Conservation (phyloP, 1,140 invertebrate genomes). For the Lasioglossum albipes region DNA sequence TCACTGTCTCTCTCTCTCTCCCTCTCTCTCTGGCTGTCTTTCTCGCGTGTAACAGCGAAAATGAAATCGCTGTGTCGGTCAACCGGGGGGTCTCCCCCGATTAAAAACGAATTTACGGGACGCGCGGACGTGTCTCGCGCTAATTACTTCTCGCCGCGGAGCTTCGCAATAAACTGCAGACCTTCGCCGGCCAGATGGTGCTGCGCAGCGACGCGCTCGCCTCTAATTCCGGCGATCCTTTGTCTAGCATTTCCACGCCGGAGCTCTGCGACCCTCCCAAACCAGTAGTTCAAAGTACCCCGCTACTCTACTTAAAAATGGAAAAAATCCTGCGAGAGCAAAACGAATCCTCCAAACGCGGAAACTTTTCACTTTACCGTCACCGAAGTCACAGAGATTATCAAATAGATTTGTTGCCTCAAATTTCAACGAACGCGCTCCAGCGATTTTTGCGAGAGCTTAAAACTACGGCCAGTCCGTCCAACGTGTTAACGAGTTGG, state of each 20-base stretch:
- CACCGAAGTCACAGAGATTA: too few relatives aligned
- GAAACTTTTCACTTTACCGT: too few relatives aligned
- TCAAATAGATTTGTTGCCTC: too few relatives aligned
- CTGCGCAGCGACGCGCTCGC: not conserved
- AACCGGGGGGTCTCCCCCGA: not conserved
- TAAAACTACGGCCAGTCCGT: too few relatives aligned
- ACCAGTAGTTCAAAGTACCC: not conserved
- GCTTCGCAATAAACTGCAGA: not conserved
- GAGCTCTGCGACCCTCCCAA: not conserved
- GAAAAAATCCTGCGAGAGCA: not conserved
- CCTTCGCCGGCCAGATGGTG: not conserved
- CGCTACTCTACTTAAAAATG: not conserved
- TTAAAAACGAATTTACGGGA: not conserved
- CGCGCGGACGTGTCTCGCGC: not conserved
- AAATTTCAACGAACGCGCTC: too few relatives aligned
- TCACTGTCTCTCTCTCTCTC: too few relatives aligned
- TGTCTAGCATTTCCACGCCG: not conserved
- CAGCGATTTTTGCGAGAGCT: too few relatives aligned
- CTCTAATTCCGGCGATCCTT: not conserved
- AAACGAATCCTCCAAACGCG: too few relatives aligned
- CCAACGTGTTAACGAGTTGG: too few relatives aligned
- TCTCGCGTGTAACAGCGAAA: not conserved
- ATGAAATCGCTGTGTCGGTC: slow-evolving; percentile 2
- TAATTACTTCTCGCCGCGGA: not conserved
- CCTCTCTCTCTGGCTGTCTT: too few relatives aligned